Conservation (phyloP, 2,797 vertebrate species). For the Crax fasciolata region DNA sequence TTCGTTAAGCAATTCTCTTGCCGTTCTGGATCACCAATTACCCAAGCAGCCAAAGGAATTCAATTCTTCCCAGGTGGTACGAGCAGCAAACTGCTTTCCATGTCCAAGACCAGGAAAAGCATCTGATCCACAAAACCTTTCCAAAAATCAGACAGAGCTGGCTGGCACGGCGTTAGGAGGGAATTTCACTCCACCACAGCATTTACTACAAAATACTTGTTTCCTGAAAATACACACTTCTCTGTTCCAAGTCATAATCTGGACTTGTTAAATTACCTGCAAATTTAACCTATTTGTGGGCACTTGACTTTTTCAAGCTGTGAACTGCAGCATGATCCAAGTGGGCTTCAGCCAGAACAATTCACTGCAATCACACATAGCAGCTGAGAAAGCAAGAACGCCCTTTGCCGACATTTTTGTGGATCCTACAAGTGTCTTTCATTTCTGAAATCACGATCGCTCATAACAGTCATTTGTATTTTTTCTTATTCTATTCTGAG, state of each 20-base stretch:
- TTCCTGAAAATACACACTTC: constrained; percentile 1
- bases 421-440: not conserved
- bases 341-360: constrained; percentile 41
- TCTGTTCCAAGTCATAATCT: constrained; percentile 18
- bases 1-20: not conserved
- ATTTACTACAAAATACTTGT: not conserved
- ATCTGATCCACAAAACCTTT: constrained; percentile 37
- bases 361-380: not conserved
- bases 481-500: not conserved
- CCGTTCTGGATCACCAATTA: not conserved
- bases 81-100: constrained; percentile 2
- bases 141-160: constrained; percentile 33
- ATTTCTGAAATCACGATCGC: constrained; percentile 1
- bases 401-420: not conserved
- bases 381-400: constrained; percentile 32
- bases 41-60: constrained; percentile 30
- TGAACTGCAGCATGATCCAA: constrained; percentile 60
- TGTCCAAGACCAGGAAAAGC: constrained; percentile 1
- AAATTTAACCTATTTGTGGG: constrained; percentile 42
- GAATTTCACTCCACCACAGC: not conserved
- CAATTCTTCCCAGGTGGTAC: constrained; percentile 56
- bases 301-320: constrained; percentile 61
- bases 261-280: constrained; percentile 49
- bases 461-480: not conserved
- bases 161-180: constrained; percentile 3